Evolutionary conservation across 2,888 invertebrate species (phyloP).

Genomic region (Philopedon plagiatum): DNA sequence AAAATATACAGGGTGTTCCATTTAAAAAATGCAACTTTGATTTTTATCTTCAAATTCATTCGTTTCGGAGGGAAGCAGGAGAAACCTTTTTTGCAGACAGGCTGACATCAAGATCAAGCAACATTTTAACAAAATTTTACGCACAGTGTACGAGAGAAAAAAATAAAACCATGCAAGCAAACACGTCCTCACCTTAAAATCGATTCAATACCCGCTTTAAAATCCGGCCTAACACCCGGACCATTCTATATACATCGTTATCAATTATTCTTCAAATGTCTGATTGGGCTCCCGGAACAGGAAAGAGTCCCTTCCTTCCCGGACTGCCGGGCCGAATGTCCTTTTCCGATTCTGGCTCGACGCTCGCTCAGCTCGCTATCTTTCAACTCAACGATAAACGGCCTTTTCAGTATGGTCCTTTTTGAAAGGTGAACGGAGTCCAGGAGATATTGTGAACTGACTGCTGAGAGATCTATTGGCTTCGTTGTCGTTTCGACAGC

Average conservation of each 20-base stretch:
- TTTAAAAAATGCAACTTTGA: too few species aligned
- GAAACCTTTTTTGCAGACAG: too few species aligned
- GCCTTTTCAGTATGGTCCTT: conserved; percentile 25
- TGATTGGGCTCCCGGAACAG: conserved; percentile 68
- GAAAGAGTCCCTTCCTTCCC: conserved; percentile 69
- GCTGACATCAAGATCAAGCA: too few species aligned
- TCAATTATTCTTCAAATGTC: conserved; percentile 64
- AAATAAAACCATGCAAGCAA: too few species aligned
- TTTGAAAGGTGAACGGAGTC: conserved; percentile 13
- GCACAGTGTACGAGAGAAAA: too few species aligned
- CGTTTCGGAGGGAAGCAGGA: too few species aligned
- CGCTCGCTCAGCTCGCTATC: conserved; percentile 23
- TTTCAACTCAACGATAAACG: conserved; percentile 34
- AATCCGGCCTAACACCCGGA: background rate
- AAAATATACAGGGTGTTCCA: too few species aligned
- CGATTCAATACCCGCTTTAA: background rate
- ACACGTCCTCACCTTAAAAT: background rate
- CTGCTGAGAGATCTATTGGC: background rate
- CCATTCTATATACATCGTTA: conserved; percentile 55
- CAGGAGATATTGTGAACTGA: background rate
- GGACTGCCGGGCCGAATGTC: conserved; percentile 69
- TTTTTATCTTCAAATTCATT: too few species aligned
- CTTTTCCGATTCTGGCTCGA: conserved; percentile 63
- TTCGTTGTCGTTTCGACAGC: background rate
- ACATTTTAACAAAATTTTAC: too few species aligned